A percentile compares a stretch with the other conserved stretches of the same genome.
Conservation (phyloP, 1,140 invertebrate species). For the Drosophila athabasca region DNA sequence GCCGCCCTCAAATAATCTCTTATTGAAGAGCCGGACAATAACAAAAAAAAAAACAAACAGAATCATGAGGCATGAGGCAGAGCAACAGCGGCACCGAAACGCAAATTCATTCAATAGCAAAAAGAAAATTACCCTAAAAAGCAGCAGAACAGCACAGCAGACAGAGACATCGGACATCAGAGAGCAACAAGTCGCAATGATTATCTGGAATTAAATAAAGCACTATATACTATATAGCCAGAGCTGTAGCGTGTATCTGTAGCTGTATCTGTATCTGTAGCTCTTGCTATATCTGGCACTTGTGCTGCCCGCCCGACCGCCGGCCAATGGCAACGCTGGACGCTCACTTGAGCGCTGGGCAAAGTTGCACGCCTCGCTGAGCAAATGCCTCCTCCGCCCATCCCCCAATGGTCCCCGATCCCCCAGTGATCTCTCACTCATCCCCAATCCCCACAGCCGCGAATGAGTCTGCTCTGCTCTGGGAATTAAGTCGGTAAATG, state of each 20-base stretch:
- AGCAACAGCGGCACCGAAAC: constrained; percentile 51
- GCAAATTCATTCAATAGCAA: constrained; percentile 83
- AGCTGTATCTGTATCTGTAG: too few species aligned
- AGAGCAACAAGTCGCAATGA: constrained; percentile 78
- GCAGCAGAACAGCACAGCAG: constrained; percentile 33
- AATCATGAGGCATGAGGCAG: background rate
- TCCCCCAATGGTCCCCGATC: background rate
- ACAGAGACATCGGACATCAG: constrained; percentile 21
- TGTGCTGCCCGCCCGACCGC: constrained; percentile 13
- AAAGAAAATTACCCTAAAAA: constrained; percentile 83
- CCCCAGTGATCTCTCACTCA: background rate
- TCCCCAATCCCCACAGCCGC: background rate
- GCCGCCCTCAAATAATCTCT: constrained; percentile 68
- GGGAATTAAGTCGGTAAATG: constrained; percentile 83
- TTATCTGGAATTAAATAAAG: constrained; percentile 82
- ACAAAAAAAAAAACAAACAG: constrained; percentile 14
- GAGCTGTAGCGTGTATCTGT: constrained; percentile 26
- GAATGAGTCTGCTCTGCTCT: constrained; percentile 50
- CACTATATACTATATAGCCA: constrained; percentile 44
- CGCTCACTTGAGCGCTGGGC: constrained; percentile 63
- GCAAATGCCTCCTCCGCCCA: constrained; percentile 41
- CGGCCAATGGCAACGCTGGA: constrained; percentile 60
- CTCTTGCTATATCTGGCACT: constrained; percentile 38
- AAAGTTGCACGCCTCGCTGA: constrained; percentile 83
- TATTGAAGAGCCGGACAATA: constrained; percentile 71